phyloP scores from a whole-genome alignment of 2,888 invertebrate species.

The Aphidius colemani region DNA sequence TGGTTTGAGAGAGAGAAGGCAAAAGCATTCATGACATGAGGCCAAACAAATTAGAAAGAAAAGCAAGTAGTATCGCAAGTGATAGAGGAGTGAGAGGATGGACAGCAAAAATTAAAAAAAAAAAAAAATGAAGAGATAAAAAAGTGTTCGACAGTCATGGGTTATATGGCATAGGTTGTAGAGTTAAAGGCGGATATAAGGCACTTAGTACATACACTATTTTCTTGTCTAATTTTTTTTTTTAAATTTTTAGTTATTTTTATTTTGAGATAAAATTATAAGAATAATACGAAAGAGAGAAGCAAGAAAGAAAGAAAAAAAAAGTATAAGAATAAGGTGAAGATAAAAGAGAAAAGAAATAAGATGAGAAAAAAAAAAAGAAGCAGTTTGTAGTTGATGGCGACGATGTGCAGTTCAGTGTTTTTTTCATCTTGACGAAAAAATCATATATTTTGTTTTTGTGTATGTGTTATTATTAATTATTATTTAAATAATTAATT shows the following conservation, averaged over 20 bases:
- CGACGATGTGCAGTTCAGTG: slow-evolving; percentile 29
- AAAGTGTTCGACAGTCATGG: no score
- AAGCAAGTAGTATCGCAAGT: background rate
- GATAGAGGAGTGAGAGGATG: background rate
- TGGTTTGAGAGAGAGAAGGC: background rate
- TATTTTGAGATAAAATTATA: background rate
- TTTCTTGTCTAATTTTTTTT: no score
- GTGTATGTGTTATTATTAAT: no score
- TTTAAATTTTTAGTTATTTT: background rate
- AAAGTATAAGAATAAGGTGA: slow-evolving; percentile 10
- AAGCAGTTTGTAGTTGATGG: slow-evolving; percentile 28
- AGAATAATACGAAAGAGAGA: background rate
- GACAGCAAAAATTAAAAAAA: background rate
- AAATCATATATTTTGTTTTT: no score
- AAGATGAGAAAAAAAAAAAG: background rate
- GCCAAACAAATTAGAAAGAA: background rate
- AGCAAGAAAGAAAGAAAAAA: slow-evolving; percentile 12
- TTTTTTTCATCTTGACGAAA: slow-evolving; percentile 5
- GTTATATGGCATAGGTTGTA: background rate
- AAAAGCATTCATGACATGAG: background rate
- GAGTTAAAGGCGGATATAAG: background rate
- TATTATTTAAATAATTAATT: no score
- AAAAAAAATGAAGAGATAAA: background rate
- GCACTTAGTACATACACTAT: background rate
- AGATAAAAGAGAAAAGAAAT: background rate